Evolutionary conservation across 2,113 vertebrate species (phyloP), one percentile per base, ranked within the genome.

Genomic region (Phocoena sinus): DNA sequence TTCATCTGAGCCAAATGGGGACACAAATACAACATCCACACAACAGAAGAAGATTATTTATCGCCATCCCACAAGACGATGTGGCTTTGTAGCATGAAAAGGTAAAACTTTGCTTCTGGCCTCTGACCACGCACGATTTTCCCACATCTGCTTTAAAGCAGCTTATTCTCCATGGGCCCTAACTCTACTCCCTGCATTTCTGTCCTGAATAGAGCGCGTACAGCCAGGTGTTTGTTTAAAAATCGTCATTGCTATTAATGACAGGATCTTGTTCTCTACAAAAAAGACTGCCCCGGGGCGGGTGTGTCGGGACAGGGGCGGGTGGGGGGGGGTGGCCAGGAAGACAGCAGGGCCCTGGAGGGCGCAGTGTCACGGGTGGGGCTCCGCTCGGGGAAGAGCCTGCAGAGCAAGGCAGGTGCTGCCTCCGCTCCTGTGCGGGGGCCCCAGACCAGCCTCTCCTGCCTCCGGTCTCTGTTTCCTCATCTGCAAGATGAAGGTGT

Each of bases 71-170:
- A 4, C 33, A 8, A 20, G 58, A 3, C 12, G 9, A 11, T 7
- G 11, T 1, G 50, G 5, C 4, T 21, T 25, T 3, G 31, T 0
- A 28, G 28, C 77, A 8, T 0, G 10, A 21, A 5, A 21, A 20
- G 28, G 26, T 6, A 14, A 23, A 5, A 0, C 26, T 13, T n/a
- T 4, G 0, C 1, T 8, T 31, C 41, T 28, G 8, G 26, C 50
- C 50, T 8, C 63, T 12, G 33, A 7, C 23, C 28, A 0, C 0
- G 3, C 0, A 0, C 0, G 0, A 1, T 2, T 4, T 6, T 20
- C n/a, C 12, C 31, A 2, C 14, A 0, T 12, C 67, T 31, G 0
- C 36, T 63, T 38, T 6, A 53, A 28, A 33, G 31, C 33, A 2
- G 11, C 20, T 56, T 2, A 0, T 3, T 44, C 33, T 18, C 83